Evolutionary conservation across 2,888 invertebrate genomes (phyloP), one percentile per base, ranked within the genome.

Genomic region (Pedicia rivosa): DNA sequence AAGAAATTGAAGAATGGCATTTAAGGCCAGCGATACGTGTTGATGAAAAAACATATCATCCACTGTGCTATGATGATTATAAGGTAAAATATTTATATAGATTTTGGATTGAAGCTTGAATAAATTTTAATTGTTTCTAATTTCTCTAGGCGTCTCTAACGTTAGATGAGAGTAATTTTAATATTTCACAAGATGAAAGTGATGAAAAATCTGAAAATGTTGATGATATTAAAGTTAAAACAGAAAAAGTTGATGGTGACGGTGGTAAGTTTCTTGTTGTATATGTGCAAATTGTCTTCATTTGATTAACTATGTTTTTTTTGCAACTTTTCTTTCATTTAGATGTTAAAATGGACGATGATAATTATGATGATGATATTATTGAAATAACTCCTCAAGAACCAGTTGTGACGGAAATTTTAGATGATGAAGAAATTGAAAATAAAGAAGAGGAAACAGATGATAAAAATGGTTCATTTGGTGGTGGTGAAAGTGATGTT

Each of bases 1-100:
- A 97, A 61, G 97, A 98, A 50, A 77, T 79, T 46, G 98, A 99
- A 58, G 94, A 91, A 55, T 99, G 98, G 98, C 88, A 92, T 54
- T 67, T 97, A 19, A 64, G 79, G 43, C 81, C 87, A 54, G 88
- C 94, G 0, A 66, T 84, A 14, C 67, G 73, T 5, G 74, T 79
- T 22, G 78, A 86, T 38, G 77, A 71, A 0, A 70, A 72, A 43
- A 76, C 78, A 47, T 94, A 87, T 56, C 92, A 94, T 65, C 91
- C 92, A 0, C 59, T 83, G 22, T 94, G 94, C 60, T 78, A 80
- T 48, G 84, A 90, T 44, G 92, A 92, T 53, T 77, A 76, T 51
- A 80, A 80, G 26, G 36, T 28, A 26, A 17, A 15, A 27, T n/a
- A 26, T 17, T 35, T 15, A 10, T 37, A 31, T 20, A 27, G 17